These are phyloP conservation scores for mouse (Mus musculus) DNA, from an alignment of 2,113 vertebrate species.

Conservation along the genomic window GRCm39 chr9:105178001-105178500, in stretches of 20 bases:
- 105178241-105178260: constrained; percentile 63
- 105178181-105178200: constrained; percentile 62
- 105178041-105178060: constrained; percentile 36
- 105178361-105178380: constrained; percentile 37
- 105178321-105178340: constrained; percentile 31
- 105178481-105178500: constrained; percentile 7
- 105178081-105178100: neutral
- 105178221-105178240: constrained; percentile 50
- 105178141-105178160: constrained; percentile 42
- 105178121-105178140: constrained; percentile 22
- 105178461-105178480: constrained; percentile 28
- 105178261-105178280: constrained; percentile 51
- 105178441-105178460: neutral
- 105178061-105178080: constrained; percentile 36
- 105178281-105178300: constrained; percentile 49
- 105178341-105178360: constrained; percentile 47
- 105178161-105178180: constrained; percentile 63
- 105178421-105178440: neutral
- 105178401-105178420: neutral
- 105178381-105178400: constrained; percentile 12
- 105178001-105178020: neutral
- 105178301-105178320: constrained; percentile 30
- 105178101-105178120: constrained; percentile 59
- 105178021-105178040: constrained; percentile 44
- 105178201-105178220: constrained; percentile 25